These are phyloP conservation scores for Argopecten irradians DNA, from an alignment of 1,140 invertebrate genomes.

Conservation along the genomic window DNA sequence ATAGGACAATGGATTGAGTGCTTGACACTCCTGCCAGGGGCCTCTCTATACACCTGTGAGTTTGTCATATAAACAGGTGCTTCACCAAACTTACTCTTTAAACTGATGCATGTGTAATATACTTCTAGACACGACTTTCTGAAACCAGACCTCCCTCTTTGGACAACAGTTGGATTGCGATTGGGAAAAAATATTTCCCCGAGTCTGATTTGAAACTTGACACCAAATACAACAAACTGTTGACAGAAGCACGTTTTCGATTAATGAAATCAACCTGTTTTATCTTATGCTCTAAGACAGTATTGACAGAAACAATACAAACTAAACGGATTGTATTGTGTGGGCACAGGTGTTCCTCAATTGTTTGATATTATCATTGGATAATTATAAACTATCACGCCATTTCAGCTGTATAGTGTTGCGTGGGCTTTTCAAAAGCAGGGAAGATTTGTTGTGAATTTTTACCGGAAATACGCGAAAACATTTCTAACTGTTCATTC, in stretches of 20 bases:
- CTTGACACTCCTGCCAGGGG: not conserved
- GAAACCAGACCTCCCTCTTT: not conserved
- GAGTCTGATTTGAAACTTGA: not conserved
- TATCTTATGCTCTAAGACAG: not conserved
- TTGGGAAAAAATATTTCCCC: not conserved
- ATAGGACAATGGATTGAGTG: not conserved
- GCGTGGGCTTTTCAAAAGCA: not conserved
- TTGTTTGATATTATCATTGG: not conserved
- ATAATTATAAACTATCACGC: too few species aligned
- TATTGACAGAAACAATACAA: constrained; percentile 17
- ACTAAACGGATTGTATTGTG: not conserved
- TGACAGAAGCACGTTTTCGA: not conserved
- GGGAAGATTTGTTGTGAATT: not conserved
- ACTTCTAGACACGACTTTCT: not conserved
- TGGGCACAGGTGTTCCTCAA: not conserved
- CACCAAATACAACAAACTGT: not conserved
- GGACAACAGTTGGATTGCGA: not conserved
- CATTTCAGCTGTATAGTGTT: not conserved
- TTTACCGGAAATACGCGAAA: not conserved
- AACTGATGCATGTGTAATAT: not conserved
- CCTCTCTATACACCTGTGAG: not conserved
- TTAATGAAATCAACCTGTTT: constrained; percentile 5
- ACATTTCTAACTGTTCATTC: not conserved
- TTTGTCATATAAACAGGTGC: not conserved
- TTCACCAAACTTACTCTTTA: not conserved